Evolutionary conservation across 2,113 vertebrate genomes (phyloP).

Genomic region (Microtus ochrogaster): DNA sequence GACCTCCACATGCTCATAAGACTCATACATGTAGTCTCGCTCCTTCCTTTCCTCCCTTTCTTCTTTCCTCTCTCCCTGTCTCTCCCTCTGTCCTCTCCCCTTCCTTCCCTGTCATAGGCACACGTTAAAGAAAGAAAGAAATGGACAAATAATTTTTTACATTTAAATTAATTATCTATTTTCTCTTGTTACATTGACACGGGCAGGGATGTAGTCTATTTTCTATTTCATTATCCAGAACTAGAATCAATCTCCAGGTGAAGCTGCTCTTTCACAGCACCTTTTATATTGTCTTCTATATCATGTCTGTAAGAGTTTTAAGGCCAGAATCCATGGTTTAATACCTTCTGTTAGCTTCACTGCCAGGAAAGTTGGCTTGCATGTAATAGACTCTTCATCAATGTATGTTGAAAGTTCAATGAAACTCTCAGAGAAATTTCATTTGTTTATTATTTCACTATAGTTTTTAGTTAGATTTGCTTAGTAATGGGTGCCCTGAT

Average conservation of each 20-base stretch:
- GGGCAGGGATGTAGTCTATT: neutral
- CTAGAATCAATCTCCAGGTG: neutral
- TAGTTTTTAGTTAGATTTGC: neutral
- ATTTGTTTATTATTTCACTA: neutral
- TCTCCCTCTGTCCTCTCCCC: neutral
- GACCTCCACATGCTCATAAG: no score
- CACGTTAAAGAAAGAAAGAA: neutral
- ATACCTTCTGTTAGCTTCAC: neutral
- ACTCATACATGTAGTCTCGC: no score
- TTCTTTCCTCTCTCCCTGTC: accelerated
- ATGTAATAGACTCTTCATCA: neutral
- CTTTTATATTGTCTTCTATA: neutral
- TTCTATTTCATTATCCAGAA: neutral
- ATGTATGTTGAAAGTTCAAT: neutral
- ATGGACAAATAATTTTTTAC: neutral
- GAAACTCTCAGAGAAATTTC: neutral
- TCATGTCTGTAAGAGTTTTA: neutral
- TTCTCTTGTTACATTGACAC: neutral
- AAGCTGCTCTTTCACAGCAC: neutral
- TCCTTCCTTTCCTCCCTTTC: neutral
- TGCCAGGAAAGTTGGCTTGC: neutral
- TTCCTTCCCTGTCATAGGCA: neutral
- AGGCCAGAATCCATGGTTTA: neutral
- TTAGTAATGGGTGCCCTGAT: neutral
- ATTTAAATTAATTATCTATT: neutral